Percentiles rank a stretch among this genome's conserved stretches.
These are phyloP conservation scores for Pseudochirops cupreus DNA, from an alignment of 2,797 vertebrate species.

Conservation along the genomic window DNA sequence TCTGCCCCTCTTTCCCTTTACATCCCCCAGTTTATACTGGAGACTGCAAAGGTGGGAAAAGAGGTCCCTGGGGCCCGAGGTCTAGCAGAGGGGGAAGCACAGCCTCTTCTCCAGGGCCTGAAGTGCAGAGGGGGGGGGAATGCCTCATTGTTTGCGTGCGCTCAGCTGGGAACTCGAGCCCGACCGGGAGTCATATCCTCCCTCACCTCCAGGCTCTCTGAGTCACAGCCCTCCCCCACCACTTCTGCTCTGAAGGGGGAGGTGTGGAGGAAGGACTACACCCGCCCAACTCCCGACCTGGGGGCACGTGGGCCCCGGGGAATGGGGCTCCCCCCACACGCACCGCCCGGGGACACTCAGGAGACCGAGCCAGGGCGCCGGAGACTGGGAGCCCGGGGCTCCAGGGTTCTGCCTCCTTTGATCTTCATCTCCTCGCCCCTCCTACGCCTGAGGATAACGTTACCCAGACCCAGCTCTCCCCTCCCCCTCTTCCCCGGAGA, in stretches of 20 bases:
- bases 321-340: background rate
- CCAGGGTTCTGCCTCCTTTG: conserved; percentile 8
- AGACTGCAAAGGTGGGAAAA: background rate
- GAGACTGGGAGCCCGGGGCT: background rate
- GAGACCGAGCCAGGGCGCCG: fast-evolving
- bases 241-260: background rate
- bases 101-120: background rate
- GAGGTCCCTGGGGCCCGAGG: background rate
- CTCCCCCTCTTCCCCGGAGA: background rate
- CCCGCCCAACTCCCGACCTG: background rate
- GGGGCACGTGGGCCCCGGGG: background rate
- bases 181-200: background rate
- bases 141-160: background rate
- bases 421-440: background rate
- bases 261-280: background rate
- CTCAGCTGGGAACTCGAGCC: background rate
- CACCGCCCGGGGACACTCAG: conserved; percentile 18
- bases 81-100: background rate
- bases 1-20: background rate
- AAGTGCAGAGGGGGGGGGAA: background rate
- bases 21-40: background rate
- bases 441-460: background rate
- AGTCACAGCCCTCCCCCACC: background rate
- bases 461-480: background rate
- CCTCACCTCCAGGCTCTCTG: background rate